A percentile compares a stretch with the other conserved stretches of the same genome.
These are phyloP conservation scores for Caenorhabditis brenneri DNA, from an alignment of 1,140 invertebrate species.

Conservation along the genomic window DNA sequence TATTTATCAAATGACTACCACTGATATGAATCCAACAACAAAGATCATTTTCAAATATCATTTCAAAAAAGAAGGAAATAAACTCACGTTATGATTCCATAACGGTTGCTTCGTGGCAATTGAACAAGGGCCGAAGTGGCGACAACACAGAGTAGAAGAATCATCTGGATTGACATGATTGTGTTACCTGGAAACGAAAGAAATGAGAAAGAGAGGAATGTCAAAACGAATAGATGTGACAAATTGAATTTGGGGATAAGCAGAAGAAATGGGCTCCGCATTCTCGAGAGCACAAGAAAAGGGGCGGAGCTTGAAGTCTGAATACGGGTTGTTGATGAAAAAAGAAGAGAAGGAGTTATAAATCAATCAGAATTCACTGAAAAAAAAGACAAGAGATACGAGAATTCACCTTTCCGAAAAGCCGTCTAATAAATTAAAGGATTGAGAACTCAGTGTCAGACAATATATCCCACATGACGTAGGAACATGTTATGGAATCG, in stretches of 20 bases:
- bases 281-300: neutral
- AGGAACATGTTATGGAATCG: too few species aligned
- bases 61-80: neutral
- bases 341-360: neutral
- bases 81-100: conserved; percentile 21
- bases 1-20: too few species aligned
- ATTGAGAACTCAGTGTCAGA: neutral
- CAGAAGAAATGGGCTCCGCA: conserved; percentile 4
- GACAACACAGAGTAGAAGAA: neutral
- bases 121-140: neutral
- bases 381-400: neutral
- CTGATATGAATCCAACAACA: too few species aligned
- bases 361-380: neutral
- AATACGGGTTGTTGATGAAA: neutral
- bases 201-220: neutral
- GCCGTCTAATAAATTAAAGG: neutral
- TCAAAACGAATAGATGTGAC: conserved; percentile 19
- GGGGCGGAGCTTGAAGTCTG: neutral
- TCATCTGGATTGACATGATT: conserved; percentile 10
- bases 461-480: neutral
- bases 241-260: conserved; percentile 2
- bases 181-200: conserved; percentile 25
- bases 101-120: conserved; percentile 13
- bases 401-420: neutral
- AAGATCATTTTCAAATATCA: too few species aligned